Base-by-base conservation (phyloP, 1,140 invertebrate species). In the Aradophagus sp. region DNA sequence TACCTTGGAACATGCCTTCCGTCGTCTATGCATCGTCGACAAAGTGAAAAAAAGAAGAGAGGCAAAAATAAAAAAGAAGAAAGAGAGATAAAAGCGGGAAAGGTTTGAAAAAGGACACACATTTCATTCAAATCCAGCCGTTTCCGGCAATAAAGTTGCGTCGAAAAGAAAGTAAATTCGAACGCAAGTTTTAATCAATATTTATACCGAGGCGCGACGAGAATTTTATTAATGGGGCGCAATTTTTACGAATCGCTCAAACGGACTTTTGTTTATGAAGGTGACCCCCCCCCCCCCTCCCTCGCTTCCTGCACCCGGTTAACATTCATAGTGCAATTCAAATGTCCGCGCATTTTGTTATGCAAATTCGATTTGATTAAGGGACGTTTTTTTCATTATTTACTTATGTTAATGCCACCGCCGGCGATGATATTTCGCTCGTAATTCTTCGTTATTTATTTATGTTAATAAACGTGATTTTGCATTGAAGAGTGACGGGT, bases 201-300 rank as follows among this genome's bases (percentile, higher is more conserved):
- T 41, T 53, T 41, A 53, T 53, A 16, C 13, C 12, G 17, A 36
- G 26, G 1, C 5, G 11, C 16, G 44, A 23, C 7, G n/a, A 34
- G 44, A 44, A 27, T 56, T 56, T 56, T 36, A 56, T 56, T 45
- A 56, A 56, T 45, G 17, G 29, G 4, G 3, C 15, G 34, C 39
- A 29, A 47, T 38, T 58, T 58, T 58, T 29, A 11, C 23, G 7
- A 13, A 29, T 23, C 14, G 31, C 19, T 38, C 20, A 58, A 38
- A 58, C 47, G 26, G 31, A 45, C 44, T 58, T 38, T 52, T 38
- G 35, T 52, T 16, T 26, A 27, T 16, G 26, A 31, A 27, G 13
- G 2, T 8, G 4, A 8, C 20, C 20, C 20, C 8, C 8, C 20
- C 20, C 14, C 6, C 16, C 1, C 13, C 5, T 39, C 38, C 11